Evolutionary conservation across 2,113 vertebrate species (phyloP), one percentile per base, ranked within the genome.

Genomic region (Microtus ochrogaster): DNA sequence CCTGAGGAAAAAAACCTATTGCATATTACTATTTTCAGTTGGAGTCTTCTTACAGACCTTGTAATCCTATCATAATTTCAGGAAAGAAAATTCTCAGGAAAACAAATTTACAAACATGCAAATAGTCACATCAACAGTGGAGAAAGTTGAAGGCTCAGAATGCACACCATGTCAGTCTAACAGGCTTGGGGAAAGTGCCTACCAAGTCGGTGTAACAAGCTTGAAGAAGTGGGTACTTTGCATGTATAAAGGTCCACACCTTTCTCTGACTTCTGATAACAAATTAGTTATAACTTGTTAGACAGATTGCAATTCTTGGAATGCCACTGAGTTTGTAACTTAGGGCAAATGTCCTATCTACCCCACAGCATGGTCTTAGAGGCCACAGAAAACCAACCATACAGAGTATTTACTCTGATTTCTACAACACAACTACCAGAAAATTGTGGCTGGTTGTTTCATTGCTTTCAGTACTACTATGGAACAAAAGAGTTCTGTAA

Each of bases 301-400:
- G 78, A 58, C 63, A 96, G 83, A 94, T 91, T 87, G 55, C 55
- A 83, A 81, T 96, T 90, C 90, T 95, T 30, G 21, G n/a, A 63
- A 61, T 95, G 55, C 58, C 84, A 95, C 87, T 97, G 96, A 90
- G 78, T 91, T 72, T 86, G 36, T 77, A 90, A 84, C 76, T 88
- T 22, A 93, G 76, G 83, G 84, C 68, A 92, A 92, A 76, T 81
- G 49, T 92, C 36, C 17, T 85, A 11, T 93, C 52, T 39, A 66
- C 70, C 52, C 77, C 47, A 11, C 44, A 93, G 65, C 36, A 85
- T 78, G 36, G n/a, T 91, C 26, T 8, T 61, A 30, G 89, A 33
- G n/a, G 94, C 85, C 81, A 85, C 58, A 49, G 90, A 21, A 66
- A n/a, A 21, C 61, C 10, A 49, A 92, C 21, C 66, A 30, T 5